Evolutionary conservation across 2,113 vertebrate species (phyloP).

Genomic region (Ariopsis seemanni): DNA sequence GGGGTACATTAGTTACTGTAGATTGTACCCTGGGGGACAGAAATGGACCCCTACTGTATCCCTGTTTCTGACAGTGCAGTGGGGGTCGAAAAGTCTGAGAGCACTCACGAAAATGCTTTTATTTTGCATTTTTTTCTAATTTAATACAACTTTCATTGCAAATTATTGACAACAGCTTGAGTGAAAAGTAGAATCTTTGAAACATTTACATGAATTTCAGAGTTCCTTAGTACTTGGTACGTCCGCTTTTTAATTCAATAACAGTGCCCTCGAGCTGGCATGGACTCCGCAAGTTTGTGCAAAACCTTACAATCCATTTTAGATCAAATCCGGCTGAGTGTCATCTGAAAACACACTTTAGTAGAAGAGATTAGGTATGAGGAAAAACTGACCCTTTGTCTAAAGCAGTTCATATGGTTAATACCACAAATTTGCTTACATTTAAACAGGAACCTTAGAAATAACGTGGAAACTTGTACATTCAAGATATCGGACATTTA

Average conservation of each 20-base stretch:
- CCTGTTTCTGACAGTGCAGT: too few species aligned
- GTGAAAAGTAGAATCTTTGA: background rate
- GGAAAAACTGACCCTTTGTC: background rate
- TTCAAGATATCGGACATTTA: background rate
- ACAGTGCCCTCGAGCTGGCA: too few species aligned
- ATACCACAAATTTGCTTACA: too few species aligned
- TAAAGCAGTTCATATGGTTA: background rate
- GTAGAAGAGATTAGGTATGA: background rate
- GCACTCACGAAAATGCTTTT: background rate
- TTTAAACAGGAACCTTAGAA: background rate
- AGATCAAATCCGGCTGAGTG: background rate
- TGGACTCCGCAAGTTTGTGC: too few species aligned
- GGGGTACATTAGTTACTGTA: too few species aligned
- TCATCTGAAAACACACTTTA: background rate
- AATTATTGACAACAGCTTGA: background rate
- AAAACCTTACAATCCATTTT: background rate
- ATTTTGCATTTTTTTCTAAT: background rate
- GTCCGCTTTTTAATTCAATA: background rate
- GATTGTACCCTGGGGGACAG: too few species aligned
- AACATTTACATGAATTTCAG: too few species aligned
- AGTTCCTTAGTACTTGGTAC: background rate
- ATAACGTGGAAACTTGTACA: background rate
- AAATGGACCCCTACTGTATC: too few species aligned
- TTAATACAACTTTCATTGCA: background rate
- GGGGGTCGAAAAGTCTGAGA: background rate